Evolutionary conservation across 2,113 vertebrate genomes (phyloP).

Genomic region (Bucco capensis): DNA sequence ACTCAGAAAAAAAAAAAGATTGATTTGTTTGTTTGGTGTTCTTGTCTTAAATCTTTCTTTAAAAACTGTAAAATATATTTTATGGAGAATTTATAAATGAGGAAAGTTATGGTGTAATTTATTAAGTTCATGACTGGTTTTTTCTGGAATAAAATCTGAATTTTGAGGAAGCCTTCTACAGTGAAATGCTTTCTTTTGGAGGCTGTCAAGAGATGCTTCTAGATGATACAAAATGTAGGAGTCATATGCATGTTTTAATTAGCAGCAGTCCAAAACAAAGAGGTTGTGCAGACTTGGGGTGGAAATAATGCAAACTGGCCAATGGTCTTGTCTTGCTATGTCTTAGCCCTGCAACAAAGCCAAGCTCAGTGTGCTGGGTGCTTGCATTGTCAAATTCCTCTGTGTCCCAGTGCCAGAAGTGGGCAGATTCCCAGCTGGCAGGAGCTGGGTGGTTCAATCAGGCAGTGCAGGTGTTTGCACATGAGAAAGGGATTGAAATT

Average conservation of each 20-base stretch:
- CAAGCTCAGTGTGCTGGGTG: rapidly evolving
- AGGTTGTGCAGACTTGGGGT: neutral
- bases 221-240: too few relatives aligned
- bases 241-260: neutral
- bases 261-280: neutral
- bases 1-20: conserved; percentile 68
- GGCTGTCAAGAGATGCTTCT: neutral
- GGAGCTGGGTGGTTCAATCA: neutral
- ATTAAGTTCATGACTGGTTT: conserved; percentile 74
- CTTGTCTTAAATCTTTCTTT: conserved; percentile 56
- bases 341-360: neutral
- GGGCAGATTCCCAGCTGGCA: neutral
- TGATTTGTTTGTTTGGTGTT: neutral
- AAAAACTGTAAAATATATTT: conserved; percentile 78
- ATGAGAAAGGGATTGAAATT: neutral
- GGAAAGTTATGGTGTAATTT: conserved; percentile 78
- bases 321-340: neutral
- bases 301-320: rapidly evolving
- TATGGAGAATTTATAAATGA: conserved; percentile 78
- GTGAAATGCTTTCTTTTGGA: neutral
- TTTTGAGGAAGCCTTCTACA: conserved; percentile 20
- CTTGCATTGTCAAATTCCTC: rapidly evolving
- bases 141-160: conserved; percentile 75
- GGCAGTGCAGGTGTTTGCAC: rapidly evolving
- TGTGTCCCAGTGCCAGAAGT: rapidly evolving